Conservation (phyloP, 2,888 invertebrate genomes). For the Alloscopus bannaensis region DNA sequence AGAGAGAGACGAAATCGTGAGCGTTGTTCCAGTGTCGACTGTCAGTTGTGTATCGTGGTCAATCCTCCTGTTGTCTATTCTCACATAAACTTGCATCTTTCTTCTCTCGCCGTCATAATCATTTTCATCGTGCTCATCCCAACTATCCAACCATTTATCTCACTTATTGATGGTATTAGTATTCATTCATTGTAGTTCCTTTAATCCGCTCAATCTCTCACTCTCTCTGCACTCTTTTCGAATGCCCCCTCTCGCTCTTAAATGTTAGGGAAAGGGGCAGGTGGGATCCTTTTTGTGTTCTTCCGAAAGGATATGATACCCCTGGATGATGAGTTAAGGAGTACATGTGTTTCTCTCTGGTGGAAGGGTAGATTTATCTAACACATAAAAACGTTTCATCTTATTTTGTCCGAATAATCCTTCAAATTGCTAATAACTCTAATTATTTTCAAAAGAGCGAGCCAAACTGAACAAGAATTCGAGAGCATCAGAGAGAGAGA, state of each 20-base stretch:
- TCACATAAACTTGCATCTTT: constrained; percentile 51
- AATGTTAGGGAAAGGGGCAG: background rate
- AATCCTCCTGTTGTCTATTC: constrained; percentile 34
- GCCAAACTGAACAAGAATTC: constrained; percentile 54
- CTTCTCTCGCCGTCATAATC: constrained; percentile 49
- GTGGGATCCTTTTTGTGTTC: constrained; percentile 10
- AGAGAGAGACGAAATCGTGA: constrained; percentile 8
- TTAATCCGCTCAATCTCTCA: background rate
- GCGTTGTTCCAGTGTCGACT: constrained; percentile 4
- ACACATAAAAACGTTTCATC: background rate
- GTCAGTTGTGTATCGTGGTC: constrained; percentile 36
- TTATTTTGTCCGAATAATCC: constrained; percentile 67
- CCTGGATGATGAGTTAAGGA: background rate
- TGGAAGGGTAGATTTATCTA: background rate
- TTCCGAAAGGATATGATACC: constrained; percentile 1
- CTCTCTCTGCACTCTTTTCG: too few species aligned
- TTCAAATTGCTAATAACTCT: constrained; percentile 73
- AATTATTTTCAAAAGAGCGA: constrained; percentile 70
- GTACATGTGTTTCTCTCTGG: background rate
- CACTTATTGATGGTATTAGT: constrained; percentile 54
- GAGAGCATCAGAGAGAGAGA: constrained; percentile 43
- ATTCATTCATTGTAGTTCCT: constrained; percentile 48
- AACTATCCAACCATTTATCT: constrained; percentile 63
- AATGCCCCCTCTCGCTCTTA: background rate
- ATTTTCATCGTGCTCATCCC: constrained; percentile 58